phyloP scores from a whole-genome alignment of 2,113 vertebrate species.

The Hoplias malabaricus region DNA sequence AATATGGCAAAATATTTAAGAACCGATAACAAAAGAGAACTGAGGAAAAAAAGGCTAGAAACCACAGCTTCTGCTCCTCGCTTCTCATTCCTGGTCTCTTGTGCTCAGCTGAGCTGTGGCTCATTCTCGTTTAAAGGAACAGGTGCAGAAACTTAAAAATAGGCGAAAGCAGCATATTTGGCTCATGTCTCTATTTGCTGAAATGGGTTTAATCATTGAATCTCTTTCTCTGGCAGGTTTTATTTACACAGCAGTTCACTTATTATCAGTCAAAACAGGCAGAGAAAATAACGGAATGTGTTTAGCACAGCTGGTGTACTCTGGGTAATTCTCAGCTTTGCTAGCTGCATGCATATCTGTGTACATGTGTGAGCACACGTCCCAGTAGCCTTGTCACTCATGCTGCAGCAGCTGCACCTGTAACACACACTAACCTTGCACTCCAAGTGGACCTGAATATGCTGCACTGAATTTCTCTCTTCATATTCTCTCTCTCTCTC shows the following conservation, averaged over 20 bases:
- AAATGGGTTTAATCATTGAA: neutral
- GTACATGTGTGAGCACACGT: constrained; percentile 26
- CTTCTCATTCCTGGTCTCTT: no score
- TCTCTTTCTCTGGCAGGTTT: neutral
- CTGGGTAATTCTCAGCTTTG: constrained; percentile 2
- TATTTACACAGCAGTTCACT: neutral
- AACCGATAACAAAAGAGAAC: no score
- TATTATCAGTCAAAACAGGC: neutral
- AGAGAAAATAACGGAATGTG: constrained; percentile 2
- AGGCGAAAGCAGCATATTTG: neutral
- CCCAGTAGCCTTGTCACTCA: constrained; percentile 35
- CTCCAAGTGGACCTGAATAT: constrained; percentile 19
- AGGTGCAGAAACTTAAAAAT: no score
- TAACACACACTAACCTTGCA: constrained; percentile 27
- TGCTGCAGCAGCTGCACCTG: neutral
- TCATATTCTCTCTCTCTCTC: neutral
- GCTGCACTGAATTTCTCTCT: constrained; percentile 11
- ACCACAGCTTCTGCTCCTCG: no score
- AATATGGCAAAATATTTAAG: no score
- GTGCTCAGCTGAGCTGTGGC: no score
- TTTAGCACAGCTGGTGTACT: neutral
- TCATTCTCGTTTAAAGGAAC: no score
- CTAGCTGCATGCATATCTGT: neutral
- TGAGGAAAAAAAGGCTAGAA: no score
- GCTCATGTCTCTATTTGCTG: neutral